Evolutionary conservation across 2,113 vertebrate genomes (phyloP), one percentile per base, ranked within the genome.

Genomic region (Percina caprodes): DNA sequence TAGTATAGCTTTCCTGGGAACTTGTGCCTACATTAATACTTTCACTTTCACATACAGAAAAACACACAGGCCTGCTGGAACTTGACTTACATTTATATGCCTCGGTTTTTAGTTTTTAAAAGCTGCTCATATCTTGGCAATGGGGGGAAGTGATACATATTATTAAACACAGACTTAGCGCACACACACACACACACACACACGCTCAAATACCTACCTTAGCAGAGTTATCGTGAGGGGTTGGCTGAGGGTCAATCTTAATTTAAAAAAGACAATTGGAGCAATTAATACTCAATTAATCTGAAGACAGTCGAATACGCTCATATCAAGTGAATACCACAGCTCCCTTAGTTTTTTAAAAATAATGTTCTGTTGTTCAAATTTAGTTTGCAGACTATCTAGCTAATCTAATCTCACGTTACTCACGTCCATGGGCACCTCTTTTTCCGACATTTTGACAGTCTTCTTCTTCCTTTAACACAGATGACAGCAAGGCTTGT

Each of bases 351-450:
- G 7, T 3, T 46, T 18, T 56, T 6, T 56, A 30, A 60, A 16
- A 35, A 35, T 10, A 49, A 7, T 58, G 4, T 5, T 18, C 2
- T n/a, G 46, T 24, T 55, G 24, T 7, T 46, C 18, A 35, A n/a
- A 54, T 21, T 15, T 1, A 26, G 13, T 52, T 23, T 61, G 19
- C 51, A 26, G 52, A 68, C 35, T 42, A 16, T 19, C 30, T 30
- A 30, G 3, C 49, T 39, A 18, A 30, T 11, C 39, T 42, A 35
- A 8, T 30, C 35, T 35, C 9, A 10, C 39, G 39, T 2, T 49
- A 55, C 84, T 87, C 60, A 87, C 78, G 0, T 87, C 74, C 86
- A 82, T 81, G 6, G 45, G 23, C 33, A 45, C 73, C 1, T 19
- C 67, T 0, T 0, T 0, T 12, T 0, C 5, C 0, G 7, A 24